phyloP scores from a whole-genome alignment of 2,113 vertebrate genomes.

The Pteropus alecto region DNA sequence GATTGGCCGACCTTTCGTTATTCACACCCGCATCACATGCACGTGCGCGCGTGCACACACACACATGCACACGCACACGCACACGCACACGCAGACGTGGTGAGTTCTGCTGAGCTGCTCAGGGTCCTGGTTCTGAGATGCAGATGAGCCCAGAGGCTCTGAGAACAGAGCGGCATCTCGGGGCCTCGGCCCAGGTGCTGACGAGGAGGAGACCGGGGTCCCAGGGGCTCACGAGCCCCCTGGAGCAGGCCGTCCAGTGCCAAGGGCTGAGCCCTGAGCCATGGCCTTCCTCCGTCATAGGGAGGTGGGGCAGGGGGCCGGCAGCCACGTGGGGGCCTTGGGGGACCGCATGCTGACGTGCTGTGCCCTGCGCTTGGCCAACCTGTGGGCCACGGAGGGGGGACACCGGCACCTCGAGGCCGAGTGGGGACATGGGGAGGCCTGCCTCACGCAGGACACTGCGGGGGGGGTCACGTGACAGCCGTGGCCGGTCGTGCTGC shows the following conservation, averaged over 20 bases:
- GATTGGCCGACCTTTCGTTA: too few relatives aligned
- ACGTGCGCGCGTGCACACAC: not conserved
- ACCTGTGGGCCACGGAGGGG: too few relatives aligned
- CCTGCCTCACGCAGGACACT: not conserved
- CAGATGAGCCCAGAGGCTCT: not conserved
- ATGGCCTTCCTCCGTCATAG: not conserved
- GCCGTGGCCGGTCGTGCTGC: not conserved
- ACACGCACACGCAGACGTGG: accelerated
- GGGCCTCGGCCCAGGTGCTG: not conserved
- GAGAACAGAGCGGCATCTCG: accelerated
- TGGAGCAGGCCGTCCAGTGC: not conserved
- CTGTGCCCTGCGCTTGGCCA: too few relatives aligned
- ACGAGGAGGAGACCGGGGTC: not conserved
- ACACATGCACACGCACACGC: accelerated
- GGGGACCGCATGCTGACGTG: not conserved
- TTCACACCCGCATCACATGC: not conserved
- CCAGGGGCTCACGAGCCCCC: not conserved
- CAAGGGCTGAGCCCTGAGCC: not conserved
- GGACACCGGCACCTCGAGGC: not conserved
- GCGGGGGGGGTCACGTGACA: not conserved
- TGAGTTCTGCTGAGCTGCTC: not conserved
- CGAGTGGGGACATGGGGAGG: not conserved
- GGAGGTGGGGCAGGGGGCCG: not conserved
- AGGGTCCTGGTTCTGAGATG: too few relatives aligned
- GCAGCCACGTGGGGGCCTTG: not conserved